Base-by-base conservation (phyloP, 2,888 invertebrate species). In the Beris chalybata region DNA sequence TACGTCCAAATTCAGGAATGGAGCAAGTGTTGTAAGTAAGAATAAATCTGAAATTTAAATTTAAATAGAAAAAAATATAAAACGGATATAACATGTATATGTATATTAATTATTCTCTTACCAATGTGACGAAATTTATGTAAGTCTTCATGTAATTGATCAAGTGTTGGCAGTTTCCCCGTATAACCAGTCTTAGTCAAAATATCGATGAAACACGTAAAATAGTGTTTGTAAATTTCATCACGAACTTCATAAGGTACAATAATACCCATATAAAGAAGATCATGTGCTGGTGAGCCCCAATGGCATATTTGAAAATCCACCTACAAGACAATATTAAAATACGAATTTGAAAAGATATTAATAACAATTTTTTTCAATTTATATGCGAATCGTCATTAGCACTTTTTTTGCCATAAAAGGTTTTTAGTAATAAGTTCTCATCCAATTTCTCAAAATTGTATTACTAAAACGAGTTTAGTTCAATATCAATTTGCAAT, bases 221-320 rank as follows among this genome's bases (percentile, higher is more conserved):
- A 61, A 50, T 61, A 61, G 31, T 31, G 13, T 32, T n/a, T 32
- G 12, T 15, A 38, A 9, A 15, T 50, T 22, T 7, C 15, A 32
- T 50, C 38, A 1, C 61, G 50, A 3, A 15, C 5, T 5, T 38
- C 47, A 6, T 9, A 22, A 2, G 50, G 50, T 4, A 61, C 13
- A 22, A 43, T 22, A 2, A 22, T 9, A 11, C 32, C 6, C 15
- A 61, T 15, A 22, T 61, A 61, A 7, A 32, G 6, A 9, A 61
- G n/a, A 22, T 61, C 61, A 22, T 38, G 50, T n/a, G 61, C 61
- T 7, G 61, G 61, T 12, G 61, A 61, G 1, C 50, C 52, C 15
- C 31, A 59, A 31, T 59, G 59, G 15, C 44, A 44, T 13, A 59
- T 30, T 48, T 59, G 59, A 48, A 59, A 59, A 29, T 59, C 59